phyloP scores from a whole-genome alignment of 2,888 invertebrate species.

The Proisotoma minuta region DNA sequence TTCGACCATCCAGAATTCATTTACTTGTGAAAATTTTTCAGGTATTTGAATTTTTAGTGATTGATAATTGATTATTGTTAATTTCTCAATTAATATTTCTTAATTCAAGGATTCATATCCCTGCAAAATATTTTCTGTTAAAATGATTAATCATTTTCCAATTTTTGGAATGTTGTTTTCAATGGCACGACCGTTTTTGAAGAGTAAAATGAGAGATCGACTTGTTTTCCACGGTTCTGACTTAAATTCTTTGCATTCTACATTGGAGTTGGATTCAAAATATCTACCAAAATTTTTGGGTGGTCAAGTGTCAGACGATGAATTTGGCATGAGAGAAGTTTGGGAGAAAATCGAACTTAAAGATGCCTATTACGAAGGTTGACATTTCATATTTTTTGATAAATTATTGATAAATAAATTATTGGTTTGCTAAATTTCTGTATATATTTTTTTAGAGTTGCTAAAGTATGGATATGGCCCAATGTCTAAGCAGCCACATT shows the following conservation, averaged over 20 bases:
- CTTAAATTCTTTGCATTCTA: background rate
- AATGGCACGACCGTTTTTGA: background rate
- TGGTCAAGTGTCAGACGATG: background rate
- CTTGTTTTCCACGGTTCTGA: background rate
- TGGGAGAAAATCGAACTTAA: background rate
- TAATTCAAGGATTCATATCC: background rate
- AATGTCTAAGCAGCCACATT: too few relatives aligned
- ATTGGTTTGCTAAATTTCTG: too few relatives aligned
- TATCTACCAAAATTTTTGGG: background rate
- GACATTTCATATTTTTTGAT: too few relatives aligned
- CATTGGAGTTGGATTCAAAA: background rate
- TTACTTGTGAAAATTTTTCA: background rate
- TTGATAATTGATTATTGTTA: background rate
- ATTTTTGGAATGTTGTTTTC: background rate
- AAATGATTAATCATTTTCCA: background rate
- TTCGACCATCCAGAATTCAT: background rate
- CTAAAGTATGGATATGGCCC: too few relatives aligned
- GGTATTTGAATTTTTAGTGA: background rate
- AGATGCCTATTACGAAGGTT: background rate
- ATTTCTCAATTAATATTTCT: background rate
- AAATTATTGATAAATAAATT: too few relatives aligned
- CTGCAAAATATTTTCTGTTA: background rate
- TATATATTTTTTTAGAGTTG: too few relatives aligned
- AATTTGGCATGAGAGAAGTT: background rate
- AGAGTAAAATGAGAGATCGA: background rate